Evolutionary conservation across 2,113 vertebrate genomes (phyloP), one percentile per base, ranked within the genome.

Genomic region (Otis tarda): DNA sequence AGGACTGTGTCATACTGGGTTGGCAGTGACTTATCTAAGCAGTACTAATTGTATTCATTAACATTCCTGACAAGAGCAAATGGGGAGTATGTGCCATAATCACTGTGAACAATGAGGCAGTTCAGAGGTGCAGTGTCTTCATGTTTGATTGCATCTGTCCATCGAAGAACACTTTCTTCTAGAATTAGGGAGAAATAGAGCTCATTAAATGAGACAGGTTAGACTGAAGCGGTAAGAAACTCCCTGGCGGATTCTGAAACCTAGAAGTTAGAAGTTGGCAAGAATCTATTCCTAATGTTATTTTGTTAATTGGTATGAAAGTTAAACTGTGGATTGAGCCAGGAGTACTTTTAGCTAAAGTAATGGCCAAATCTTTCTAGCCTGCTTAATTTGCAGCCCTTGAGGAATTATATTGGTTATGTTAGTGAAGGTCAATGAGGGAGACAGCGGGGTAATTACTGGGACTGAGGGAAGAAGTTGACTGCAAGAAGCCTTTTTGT

Each of bases 121-220:
- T 96, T 94, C 95, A 94, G 94, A 95, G 84, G 79, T 82, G 88
- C 0, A 0, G 0, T 4, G 45, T 90, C 93, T 64, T 83, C 73
- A 16, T 93, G 84, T 92, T 77, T 94, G 90, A 94, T 88, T 79
- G 60, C 82, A 88, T 86, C 87, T 95, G 92, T 90, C 95, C 69
- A n/a, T 20, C 4, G 33, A 90, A 94, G 89, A 96, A 82, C 27
- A 4, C 52, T 95, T 96, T 92, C 49, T 8, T 76, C 57, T 80
- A 69, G 74, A 90, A 85, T 95, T 92, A 70, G 35, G 28, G 91
- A 94, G 78, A 94, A 89, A 92, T 78, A 83, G 69, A 77, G 95
- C 68, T 83, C 68, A 30, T 92, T 92, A 92, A 90, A 92, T 6
- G 27, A 94, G 63, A 79, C 45, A 73, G 79, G 89, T 93, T 88